phyloP scores from a whole-genome alignment of 2,797 vertebrate genomes.

The Somateria mollissima region DNA sequence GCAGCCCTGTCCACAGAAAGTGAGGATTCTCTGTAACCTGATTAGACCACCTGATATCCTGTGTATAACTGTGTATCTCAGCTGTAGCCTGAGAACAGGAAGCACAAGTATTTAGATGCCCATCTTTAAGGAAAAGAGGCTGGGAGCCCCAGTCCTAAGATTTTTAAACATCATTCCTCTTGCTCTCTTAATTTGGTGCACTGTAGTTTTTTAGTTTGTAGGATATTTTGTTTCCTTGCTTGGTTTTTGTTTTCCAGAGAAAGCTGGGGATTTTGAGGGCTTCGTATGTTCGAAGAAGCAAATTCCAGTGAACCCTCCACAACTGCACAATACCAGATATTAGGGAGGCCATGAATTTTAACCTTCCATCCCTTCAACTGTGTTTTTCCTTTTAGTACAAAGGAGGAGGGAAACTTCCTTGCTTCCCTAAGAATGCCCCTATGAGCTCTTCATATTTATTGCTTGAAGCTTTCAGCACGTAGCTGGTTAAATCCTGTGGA shows the following conservation, averaged over 20 bases:
- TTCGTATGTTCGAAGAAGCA: neutral
- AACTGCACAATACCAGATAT: accelerated
- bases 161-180: neutral
- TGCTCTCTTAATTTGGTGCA: neutral
- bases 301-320: neutral
- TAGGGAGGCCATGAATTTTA: neutral
- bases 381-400: neutral
- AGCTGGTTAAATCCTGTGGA: neutral
- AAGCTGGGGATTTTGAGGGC: accelerated
- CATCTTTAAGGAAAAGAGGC: neutral
- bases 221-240: neutral
- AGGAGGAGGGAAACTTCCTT: neutral
- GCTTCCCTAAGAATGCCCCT: accelerated
- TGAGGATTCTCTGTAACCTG: neutral
- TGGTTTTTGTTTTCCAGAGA: neutral
- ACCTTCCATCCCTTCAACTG: neutral
- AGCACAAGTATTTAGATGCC: neutral
- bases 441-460: neutral
- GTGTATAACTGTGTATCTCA: neutral
- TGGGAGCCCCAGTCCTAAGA: neutral
- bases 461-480: neutral
- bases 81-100: neutral
- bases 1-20: neutral
- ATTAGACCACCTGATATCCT: neutral
- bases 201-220: neutral